Evolutionary conservation across 2,797 vertebrate genomes (phyloP).

Genomic region (Labroides dimidiatus): DNA sequence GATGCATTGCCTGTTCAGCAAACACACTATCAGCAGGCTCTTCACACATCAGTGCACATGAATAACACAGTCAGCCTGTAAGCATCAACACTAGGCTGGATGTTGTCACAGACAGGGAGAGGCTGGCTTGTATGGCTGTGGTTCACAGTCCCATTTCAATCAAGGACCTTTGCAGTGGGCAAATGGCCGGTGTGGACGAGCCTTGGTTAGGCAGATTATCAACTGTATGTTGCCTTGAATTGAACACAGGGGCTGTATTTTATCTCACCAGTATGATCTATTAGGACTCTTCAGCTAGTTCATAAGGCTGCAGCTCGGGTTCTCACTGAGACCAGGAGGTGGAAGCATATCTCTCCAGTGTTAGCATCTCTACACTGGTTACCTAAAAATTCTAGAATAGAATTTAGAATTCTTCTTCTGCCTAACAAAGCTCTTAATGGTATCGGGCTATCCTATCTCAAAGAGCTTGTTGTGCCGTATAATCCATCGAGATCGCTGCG

Average conservation of each 20-base stretch:
- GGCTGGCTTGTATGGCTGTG: constrained; percentile 61
- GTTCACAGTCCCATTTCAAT: constrained; percentile 76
- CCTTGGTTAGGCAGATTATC: constrained; percentile 33
- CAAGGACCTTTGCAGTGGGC: constrained; percentile 75
- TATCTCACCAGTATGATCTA: constrained; percentile 28
- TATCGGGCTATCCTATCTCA: too few species aligned
- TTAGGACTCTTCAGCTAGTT: too few species aligned
- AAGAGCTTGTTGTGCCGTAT: too few species aligned
- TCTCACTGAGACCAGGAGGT: too few species aligned
- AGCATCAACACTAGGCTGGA: constrained; percentile 76
- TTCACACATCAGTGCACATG: constrained; percentile 85
- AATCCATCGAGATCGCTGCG: too few species aligned
- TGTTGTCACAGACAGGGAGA: constrained; percentile 81
- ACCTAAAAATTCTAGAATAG: too few species aligned
- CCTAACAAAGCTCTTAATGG: too few species aligned
- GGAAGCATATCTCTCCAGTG: too few species aligned
- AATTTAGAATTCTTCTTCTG: too few species aligned
- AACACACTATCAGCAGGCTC: constrained; percentile 83
- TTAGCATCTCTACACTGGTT: too few species aligned
- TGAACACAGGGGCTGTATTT: constrained; percentile 43
- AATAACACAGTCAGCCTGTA: constrained; percentile 82
- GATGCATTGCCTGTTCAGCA: constrained; percentile 82
- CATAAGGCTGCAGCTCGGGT: too few species aligned
- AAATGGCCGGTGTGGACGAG: constrained; percentile 61
- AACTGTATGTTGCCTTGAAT: constrained; percentile 33